phyloP scores from a whole-genome alignment of 2,113 vertebrate species.

The Pan troglodytes region NHGRI_mPanTro3-v2.1_pri NC_072409.2:82349501-82350000 shows the following conservation, averaged over 20 bases:
- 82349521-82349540: not conserved
- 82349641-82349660: not conserved
- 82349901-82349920: not conserved
- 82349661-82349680: not conserved
- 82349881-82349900: not conserved
- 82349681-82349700: not conserved
- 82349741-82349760: not conserved
- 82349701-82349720: not conserved
- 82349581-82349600: not conserved
- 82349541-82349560: not conserved
- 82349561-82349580: not conserved
- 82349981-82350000: not conserved
- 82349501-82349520: not conserved
- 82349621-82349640: not conserved
- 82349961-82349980: not conserved
- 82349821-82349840: rapidly evolving
- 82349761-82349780: not conserved
- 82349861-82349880: not conserved
- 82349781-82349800: not conserved
- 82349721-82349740: not conserved
- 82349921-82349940: not conserved
- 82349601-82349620: not conserved
- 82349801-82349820: not conserved
- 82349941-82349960: not conserved
- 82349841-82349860: not conserved